A percentile compares a stretch with the other conserved stretches of the same genome.
phyloP scores from a whole-genome alignment of 2,888 invertebrate genomes.

The Chrysodeixis includens region DNA sequence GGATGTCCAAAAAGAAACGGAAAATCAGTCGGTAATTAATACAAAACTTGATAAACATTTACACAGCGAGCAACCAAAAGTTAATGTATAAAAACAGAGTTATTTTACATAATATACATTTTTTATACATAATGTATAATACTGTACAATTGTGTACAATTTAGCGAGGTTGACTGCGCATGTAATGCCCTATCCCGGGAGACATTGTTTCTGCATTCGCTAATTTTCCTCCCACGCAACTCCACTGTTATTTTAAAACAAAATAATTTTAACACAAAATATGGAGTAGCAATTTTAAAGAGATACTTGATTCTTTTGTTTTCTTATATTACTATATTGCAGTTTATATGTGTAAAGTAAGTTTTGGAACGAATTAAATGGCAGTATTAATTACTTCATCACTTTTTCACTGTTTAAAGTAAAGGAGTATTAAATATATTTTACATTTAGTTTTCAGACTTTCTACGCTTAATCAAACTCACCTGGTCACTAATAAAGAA shows the following conservation, averaged over 20 bases:
- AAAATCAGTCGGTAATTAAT: no score
- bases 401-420: no score
- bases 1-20: no score
- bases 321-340: background rate
- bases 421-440: no score
- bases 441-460: no score
- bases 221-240: constrained; percentile 38
- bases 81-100: background rate
- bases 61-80: background rate
- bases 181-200: constrained; percentile 18
- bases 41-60: no score
- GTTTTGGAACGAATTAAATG: no score
- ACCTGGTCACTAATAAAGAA: no score
- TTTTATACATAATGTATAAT: constrained; percentile 16
- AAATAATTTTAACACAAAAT: constrained; percentile 17
- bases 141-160: constrained; percentile 37
- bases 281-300: constrained; percentile 1
- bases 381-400: no score
- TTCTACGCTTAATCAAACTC: no score
- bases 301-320: background rate
- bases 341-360: background rate
- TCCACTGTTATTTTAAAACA: constrained; percentile 21
- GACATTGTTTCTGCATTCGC: constrained; percentile 35
- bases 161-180: constrained; percentile 31
- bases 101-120: background rate